A percentile compares a stretch with the other conserved stretches of the same genome.
phyloP scores from a whole-genome alignment of 53 echinoderm and acorn worm species.

The Arbacia lixula region DNA sequence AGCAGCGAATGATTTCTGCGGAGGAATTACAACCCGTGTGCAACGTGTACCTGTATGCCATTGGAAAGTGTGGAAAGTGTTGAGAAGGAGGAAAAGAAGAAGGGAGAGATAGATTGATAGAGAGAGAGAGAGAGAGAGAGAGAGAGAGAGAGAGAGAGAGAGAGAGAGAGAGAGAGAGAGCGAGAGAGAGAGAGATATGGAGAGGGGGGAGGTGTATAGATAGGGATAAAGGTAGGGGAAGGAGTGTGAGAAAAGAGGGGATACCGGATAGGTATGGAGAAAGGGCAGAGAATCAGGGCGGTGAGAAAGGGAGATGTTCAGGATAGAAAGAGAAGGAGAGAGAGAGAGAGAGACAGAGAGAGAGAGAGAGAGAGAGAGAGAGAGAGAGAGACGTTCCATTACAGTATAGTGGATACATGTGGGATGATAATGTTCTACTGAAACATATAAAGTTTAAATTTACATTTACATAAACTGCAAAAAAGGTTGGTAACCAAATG shows the following conservation, averaged over 20 bases:
- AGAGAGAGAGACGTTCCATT: not conserved
- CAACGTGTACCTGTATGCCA: not conserved
- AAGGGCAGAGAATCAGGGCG: not conserved
- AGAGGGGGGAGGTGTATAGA: not conserved
- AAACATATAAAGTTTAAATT: too few relatives aligned
- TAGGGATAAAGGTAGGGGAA: not conserved
- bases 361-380: not conserved
- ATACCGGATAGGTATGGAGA: too few relatives aligned
- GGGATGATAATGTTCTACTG: too few relatives aligned
- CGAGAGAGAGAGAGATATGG: not conserved
- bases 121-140: not conserved
- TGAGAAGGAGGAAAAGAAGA: too few relatives aligned
- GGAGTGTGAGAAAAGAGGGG: too few relatives aligned
- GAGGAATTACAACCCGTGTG: constrained; percentile 4
- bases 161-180: not conserved
- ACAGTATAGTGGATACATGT: too few relatives aligned
- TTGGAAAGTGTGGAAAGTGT: too few relatives aligned
- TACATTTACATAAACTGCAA: too few relatives aligned
- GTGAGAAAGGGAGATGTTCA: not conserved
- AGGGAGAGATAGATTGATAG: not conserved
- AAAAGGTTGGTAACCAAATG: too few relatives aligned
- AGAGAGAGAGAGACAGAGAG: not conserved
- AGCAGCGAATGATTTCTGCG: constrained; percentile 18
- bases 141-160: not conserved
- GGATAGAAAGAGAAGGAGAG: not conserved